Evolutionary conservation across 2,888 invertebrate species (phyloP).

Genomic region (Parelbella ahira): DNA sequence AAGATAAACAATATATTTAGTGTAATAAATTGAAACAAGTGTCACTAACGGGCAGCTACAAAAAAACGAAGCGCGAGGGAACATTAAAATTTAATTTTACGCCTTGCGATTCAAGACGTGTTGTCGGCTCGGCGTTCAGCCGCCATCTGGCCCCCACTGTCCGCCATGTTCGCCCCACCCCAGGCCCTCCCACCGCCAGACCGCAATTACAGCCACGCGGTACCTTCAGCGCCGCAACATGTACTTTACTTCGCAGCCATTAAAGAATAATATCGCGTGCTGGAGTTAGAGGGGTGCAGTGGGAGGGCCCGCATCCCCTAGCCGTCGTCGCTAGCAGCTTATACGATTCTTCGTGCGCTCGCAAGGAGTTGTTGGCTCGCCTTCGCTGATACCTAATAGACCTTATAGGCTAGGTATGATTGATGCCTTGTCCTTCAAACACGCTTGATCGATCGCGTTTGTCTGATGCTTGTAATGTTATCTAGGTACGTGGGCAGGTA

Average conservation of each 20-base stretch:
- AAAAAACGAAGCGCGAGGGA: no score
- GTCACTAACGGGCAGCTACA: no score
- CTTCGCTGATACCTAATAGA: constrained; percentile 37
- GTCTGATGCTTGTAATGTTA: neutral
- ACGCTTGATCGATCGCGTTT: constrained; percentile 6
- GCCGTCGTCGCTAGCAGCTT: constrained; percentile 61
- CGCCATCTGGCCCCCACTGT: constrained; percentile 70
- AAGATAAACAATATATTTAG: no score
- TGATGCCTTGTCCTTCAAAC: constrained; percentile 10
- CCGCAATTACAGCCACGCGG: constrained; percentile 62
- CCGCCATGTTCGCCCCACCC: constrained; percentile 73
- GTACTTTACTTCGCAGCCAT: constrained; percentile 54
- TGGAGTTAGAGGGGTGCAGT: constrained; percentile 46
- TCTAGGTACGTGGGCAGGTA: no score
- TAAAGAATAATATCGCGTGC: constrained; percentile 68
- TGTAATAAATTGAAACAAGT: no score
- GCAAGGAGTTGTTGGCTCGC: constrained; percentile 13
- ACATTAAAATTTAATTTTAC: no score
- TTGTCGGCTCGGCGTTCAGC: constrained; percentile 45
- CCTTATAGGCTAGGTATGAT: constrained; percentile 40
- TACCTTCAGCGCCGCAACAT: constrained; percentile 51
- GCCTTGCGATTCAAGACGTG: no score
- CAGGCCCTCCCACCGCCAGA: constrained; percentile 71
- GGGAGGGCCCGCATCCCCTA: constrained; percentile 63
- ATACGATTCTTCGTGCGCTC: neutral